Evolutionary conservation across 1,140 invertebrate genomes (phyloP), one percentile per base, ranked within the genome.

Genomic region (Epicauta chinensis): DNA sequence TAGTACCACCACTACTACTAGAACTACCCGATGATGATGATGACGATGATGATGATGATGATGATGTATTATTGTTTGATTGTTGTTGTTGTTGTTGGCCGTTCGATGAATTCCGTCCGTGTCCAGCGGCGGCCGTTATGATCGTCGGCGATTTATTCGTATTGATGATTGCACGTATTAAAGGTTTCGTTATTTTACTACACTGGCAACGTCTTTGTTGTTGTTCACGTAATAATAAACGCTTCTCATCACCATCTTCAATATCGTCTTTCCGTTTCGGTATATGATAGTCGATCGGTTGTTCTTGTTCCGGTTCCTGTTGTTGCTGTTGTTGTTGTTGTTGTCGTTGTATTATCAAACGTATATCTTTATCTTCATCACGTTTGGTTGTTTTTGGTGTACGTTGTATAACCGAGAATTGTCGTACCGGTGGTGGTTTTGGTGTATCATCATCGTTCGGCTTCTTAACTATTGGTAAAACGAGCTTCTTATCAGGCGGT

Each of bases 281-380:
- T 48, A 92, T 86, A 59, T 86, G 87, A 68, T 92, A 92, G 64
- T 92, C 87, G 43, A 92, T 91, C 0, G 89, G 89, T 57, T 89
- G 87, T 38, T 91, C 88, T 72, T 91, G 83, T 70, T 82, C 80
- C 0, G 81, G 79, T 69, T 73, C 69, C 73, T 66, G 61, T 59
- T 5, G 73, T 70, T 31, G 73, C 71, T 6, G 67, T 58, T 36
- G 77, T 76, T 47, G 79, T 69, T 73, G 69, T 73, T 66, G 61
- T 59, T 5, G 73, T 70, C 30, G 73, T 71, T 6, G 67, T 3
- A 23, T 57, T 36, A 77, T 76, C 44, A 79, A 56, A 35, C 59
- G 23, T 16, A 56, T 68, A 32, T 78, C 77, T 34, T 70, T 69
- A 44, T 77, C 63, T 58, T 78, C 76, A 60, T 78, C 75, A 60